These are phyloP conservation scores for Hemicentrotus pulcherrimus DNA, from an alignment of 35 echinoderm and acorn worm genomes.

Conservation along the genomic window DNA sequence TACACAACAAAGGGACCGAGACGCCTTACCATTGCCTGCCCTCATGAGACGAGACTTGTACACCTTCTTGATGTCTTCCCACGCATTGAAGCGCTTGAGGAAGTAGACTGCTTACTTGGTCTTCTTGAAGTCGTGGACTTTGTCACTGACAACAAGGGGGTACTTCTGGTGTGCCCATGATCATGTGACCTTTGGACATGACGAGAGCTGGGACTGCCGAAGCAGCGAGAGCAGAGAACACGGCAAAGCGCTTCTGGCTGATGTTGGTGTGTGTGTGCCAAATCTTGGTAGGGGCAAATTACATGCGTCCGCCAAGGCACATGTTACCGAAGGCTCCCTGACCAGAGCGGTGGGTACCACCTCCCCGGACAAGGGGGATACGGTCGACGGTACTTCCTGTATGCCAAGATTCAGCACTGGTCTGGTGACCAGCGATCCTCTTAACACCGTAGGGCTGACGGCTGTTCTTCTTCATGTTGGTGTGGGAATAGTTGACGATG, in stretches of 20 bases:
- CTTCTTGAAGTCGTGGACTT: constrained; percentile 95
- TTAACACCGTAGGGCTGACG: constrained; percentile 96
- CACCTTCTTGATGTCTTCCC: constrained; percentile 98
- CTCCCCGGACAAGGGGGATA: constrained; percentile 98
- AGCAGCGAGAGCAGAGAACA: constrained; percentile 94
- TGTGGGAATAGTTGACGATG: constrained; percentile 97
- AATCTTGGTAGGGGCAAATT: constrained; percentile 94
- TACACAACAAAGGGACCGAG: constrained; percentile 89
- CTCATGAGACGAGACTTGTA: constrained; percentile 91
- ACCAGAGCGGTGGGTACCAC: constrained; percentile 98
- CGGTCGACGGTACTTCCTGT: constrained; percentile 97
- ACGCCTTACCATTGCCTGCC: constrained; percentile 88
- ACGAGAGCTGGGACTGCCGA: constrained; percentile 93
- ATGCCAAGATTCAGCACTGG: constrained; percentile 99
- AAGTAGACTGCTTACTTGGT: constrained; percentile 97
- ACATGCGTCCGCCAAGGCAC: constrained; percentile 98
- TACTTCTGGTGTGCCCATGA: constrained; percentile 83
- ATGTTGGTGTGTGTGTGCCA: constrained; percentile 90
- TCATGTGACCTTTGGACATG: constrained; percentile 98
- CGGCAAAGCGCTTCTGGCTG: constrained; percentile 87
- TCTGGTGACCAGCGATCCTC: constrained; percentile 93
- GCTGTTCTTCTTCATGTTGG: constrained; percentile 91
- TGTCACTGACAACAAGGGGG: constrained; percentile 95
- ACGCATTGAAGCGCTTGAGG: constrained; percentile 90
- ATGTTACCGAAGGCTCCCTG: constrained; percentile 99